Base-by-base conservation (phyloP, 2,797 vertebrate species). In the Urosaurus nigricauda region DNA sequence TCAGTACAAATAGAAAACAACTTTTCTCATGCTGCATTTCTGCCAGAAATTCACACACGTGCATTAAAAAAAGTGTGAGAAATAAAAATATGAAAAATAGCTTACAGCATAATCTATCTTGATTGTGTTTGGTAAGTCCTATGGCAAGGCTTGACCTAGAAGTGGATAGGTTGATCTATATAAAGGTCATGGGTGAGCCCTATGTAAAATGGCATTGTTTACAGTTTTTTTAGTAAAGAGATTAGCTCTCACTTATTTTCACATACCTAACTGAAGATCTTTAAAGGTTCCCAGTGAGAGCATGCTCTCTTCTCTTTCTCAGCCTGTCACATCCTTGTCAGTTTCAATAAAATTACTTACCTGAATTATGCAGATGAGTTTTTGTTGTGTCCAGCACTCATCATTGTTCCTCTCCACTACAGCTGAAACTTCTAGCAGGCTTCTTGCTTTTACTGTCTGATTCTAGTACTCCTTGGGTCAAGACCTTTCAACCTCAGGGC, bases 401-500 rank as follows among this genome's bases (percentile, higher is more conserved):
- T 97, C 96, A 98, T 99, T 99, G 98, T 98, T 98, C 97, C 94
- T 97, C 96, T 97, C 98, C 97, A 98, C 98, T 97, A 98, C 97
- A 97, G 97, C 97, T 97, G 97, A 98, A 97, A 98, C 95, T 96
- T 96, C 94, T 96, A 97, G 97, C 97, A 96, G 96, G 95, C 97
- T 97, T 95, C 94, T 97, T 97, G 96, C 97, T 97, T 97, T 97
- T 95, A 96, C 95, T 95, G 96, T 97, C 96, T 97, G 97, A 97
- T 97, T 97, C 95, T 96, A 97, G 97, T 97, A 98, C 98, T 98
- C 97, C 97, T 98, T 97, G 97, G 99, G 98, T 99, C 98, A 98
- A 97, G 98, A 98, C 98, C 98, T 99, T 98, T 99, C 98, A 99
- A 98, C 98, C 98, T 98, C 97, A 94, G 97, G 98, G 98, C 98